Evolutionary conservation across 2,888 invertebrate genomes (phyloP), one percentile per base, ranked within the genome.

Genomic region (Ferdinandea cuprea): DNA sequence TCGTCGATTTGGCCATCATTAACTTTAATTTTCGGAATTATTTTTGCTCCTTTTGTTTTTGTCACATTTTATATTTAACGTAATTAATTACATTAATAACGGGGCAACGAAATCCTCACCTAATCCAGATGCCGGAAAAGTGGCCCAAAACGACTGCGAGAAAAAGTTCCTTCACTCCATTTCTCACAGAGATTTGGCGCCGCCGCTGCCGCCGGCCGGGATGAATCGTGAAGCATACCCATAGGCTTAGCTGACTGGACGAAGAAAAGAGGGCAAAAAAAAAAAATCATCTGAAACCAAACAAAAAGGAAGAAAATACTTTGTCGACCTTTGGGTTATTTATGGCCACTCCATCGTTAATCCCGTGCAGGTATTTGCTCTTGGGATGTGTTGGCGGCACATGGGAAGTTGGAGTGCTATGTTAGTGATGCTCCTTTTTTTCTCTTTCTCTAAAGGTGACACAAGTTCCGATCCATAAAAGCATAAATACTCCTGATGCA

Each of bases 61-160:
- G 86, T 86, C 86, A 86, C 86, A 86, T 86, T 86, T 86, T 84
- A 81, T 86, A 85, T 85, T 86, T 79, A 76, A 80, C 83, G 84
- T 86, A 86, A 86, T 86, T 86, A 86, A 86, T 86, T 86, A 86
- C 85, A 84, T 77, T 80, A 85, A 85, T 85, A 85, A 84, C 73
- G 69, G 76, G 68, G 65, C 63, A 68, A 68, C 73, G 71, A 81
- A 85, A 86, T 84, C 85, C 84, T 73, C 74, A 71, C 74, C 84
- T 86, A 86, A 86, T 86, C 80, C 86, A 72, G 76, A 71, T 72
- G 76, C 77, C 63, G 69, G 69, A 65, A 80, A 77, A 69, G 66
- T 63, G 72, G 50, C 68, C 61, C 58, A 19, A 73, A 63, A 72
- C 46, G 46, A 40, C 58, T 28, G 32, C 30, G 40, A 17, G 42